phyloP scores from a whole-genome alignment of 2,113 vertebrate species.

The Fregata magnificens region DNA sequence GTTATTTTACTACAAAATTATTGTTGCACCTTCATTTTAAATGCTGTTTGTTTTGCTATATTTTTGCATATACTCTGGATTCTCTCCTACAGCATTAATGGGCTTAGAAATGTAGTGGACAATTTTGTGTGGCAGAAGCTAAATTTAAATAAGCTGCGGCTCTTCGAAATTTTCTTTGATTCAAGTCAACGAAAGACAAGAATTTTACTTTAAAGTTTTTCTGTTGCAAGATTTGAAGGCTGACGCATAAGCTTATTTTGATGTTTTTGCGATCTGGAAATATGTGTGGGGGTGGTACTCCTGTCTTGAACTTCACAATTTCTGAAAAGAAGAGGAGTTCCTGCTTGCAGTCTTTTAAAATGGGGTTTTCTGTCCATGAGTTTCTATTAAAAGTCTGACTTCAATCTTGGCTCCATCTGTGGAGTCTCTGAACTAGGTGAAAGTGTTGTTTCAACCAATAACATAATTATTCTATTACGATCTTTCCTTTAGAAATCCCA shows the following conservation, averaged over 20 bases:
- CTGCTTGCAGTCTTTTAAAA: background rate
- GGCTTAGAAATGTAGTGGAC: background rate
- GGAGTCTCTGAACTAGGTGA: background rate
- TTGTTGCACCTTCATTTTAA: background rate
- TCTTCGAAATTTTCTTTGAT: background rate
- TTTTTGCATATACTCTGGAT: background rate
- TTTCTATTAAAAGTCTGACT: constrained; percentile 11
- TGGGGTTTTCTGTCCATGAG: background rate
- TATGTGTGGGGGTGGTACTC: constrained; percentile 11
- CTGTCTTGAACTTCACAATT: constrained; percentile 32
- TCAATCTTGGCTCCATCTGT: background rate
- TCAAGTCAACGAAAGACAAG: background rate
- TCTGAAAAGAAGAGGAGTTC: constrained; percentile 41
- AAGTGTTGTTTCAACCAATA: background rate
- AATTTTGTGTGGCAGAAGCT: background rate
- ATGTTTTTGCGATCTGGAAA: constrained; percentile 40
- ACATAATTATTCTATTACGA: background rate
- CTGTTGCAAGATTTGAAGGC: background rate
- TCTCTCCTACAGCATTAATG: background rate
- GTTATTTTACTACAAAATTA: background rate
- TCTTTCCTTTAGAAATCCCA: background rate
- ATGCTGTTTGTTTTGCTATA: background rate
- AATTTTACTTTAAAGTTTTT: constrained; percentile 2
- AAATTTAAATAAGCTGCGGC: background rate
- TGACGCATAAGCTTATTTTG: constrained; percentile 27